A percentile compares a stretch with the other conserved stretches of the same genome.
Conservation (phyloP, 2,113 vertebrate genomes). For the Cygnus buccinator region DNA sequence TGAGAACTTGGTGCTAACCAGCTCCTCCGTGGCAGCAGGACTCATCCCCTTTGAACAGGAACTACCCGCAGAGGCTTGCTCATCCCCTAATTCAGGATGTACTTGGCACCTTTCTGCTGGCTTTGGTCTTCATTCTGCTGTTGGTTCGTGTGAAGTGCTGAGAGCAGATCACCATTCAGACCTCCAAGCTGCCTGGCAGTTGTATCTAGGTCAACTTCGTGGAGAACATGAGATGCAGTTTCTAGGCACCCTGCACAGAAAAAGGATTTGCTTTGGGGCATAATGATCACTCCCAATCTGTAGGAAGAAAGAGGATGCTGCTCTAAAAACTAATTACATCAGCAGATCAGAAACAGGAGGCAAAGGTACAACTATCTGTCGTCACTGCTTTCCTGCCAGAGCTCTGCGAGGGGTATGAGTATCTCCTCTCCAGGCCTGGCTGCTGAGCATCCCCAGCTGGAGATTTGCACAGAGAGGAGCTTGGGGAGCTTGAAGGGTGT, state of each 20-base stretch:
- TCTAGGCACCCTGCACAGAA: background rate
- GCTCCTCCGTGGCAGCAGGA: background rate
- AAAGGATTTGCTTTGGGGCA: background rate
- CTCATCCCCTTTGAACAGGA: background rate
- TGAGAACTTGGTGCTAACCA: background rate
- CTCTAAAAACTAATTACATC: background rate
- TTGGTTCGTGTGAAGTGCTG: background rate
- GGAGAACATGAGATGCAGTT: fast-evolving
- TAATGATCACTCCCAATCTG: background rate
- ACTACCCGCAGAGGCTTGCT: background rate
- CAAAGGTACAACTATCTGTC: background rate
- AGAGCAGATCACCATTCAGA: background rate
- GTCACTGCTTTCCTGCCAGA: background rate
- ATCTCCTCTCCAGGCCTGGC: background rate
- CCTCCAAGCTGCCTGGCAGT: background rate
- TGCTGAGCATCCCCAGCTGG: background rate
- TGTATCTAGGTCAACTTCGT: background rate
- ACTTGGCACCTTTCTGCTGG: background rate
- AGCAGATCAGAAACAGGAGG: background rate
- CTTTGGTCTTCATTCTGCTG: background rate
- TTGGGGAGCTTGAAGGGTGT: background rate
- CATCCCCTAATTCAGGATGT: background rate
- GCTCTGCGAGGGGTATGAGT: fast-evolving
- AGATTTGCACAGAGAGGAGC: background rate
- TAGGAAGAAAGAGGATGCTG: background rate